Conservation (phyloP, 2,797 vertebrate species). For the Mormyrus proboscirostris region DNA sequence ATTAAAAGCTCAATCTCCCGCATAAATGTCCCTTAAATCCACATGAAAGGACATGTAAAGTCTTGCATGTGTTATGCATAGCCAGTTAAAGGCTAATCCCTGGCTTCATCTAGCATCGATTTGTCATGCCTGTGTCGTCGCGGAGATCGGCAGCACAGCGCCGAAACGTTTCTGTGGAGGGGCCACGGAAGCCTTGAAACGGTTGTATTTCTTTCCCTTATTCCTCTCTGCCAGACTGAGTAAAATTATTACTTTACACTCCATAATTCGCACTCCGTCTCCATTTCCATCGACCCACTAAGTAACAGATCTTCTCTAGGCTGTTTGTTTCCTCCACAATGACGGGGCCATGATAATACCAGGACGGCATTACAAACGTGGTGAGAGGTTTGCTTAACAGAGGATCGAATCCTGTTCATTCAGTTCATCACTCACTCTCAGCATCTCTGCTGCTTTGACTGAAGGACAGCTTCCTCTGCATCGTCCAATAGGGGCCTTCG, state of each 20-base stretch:
- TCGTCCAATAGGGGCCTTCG: constrained; percentile 70
- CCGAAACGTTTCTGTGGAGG: neutral
- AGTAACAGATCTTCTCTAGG: neutral
- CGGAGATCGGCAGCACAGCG: neutral
- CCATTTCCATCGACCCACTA: neutral
- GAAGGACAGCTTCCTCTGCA: constrained; percentile 77
- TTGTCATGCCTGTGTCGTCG: neutral
- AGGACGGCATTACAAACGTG: neutral
- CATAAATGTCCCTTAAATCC: neutral
- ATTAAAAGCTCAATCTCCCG: neutral
- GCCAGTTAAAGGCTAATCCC: neutral
- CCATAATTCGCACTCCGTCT: neutral
- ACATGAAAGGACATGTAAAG: neutral
- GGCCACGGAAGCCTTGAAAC: neutral
- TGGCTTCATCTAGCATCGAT: neutral
- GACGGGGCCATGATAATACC: constrained; percentile 3
- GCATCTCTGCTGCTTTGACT: constrained; percentile 70
- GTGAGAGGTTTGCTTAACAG: constrained; percentile 1
- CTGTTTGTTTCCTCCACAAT: neutral
- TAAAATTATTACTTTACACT: neutral
- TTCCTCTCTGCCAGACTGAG: neutral
- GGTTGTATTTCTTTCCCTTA: neutral
- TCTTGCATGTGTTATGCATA: neutral
- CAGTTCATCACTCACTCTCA: constrained; percentile 68
- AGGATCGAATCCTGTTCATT: constrained; percentile 22